Percentiles rank a stretch among this genome's conserved stretches.
phyloP scores from a whole-genome alignment of 2,888 invertebrate genomes.

The Macrosiphum euphorbiae region DNA sequence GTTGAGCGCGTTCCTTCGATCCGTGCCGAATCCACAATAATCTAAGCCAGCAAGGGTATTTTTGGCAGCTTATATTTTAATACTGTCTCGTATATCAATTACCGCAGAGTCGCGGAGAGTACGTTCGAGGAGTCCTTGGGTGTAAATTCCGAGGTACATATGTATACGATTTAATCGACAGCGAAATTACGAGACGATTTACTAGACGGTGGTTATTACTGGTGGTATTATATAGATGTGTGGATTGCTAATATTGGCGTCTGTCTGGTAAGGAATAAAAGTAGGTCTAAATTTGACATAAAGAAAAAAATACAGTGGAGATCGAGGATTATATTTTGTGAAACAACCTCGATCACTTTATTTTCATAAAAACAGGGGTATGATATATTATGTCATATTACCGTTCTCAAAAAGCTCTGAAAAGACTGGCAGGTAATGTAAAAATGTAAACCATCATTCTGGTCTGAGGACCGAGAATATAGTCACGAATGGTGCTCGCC shows the following conservation, averaged over 20 bases:
- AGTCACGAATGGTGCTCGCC: neutral
- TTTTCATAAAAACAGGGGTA: neutral
- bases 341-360: neutral
- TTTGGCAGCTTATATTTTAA: neutral
- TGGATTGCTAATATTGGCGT: neutral
- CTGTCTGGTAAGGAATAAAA: neutral
- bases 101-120: neutral
- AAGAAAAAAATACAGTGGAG: neutral
- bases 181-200: neutral
- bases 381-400: neutral
- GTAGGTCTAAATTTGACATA: neutral
- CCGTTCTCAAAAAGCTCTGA: neutral
- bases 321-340: neutral
- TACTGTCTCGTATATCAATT: neutral
- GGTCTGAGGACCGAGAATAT: neutral
- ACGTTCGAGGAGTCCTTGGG: neutral
- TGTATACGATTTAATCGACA: neutral
- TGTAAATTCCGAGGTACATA: neutral
- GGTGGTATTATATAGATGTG: neutral
- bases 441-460: neutral
- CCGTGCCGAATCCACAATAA: conserved; percentile 50
- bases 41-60: neutral
- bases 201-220: neutral
- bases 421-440: neutral
- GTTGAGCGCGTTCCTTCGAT: conserved; percentile 29